These are phyloP conservation scores for Drosophila prostipennis DNA, from an alignment of 2,888 invertebrate genomes.

Conservation along the genomic window DNA sequence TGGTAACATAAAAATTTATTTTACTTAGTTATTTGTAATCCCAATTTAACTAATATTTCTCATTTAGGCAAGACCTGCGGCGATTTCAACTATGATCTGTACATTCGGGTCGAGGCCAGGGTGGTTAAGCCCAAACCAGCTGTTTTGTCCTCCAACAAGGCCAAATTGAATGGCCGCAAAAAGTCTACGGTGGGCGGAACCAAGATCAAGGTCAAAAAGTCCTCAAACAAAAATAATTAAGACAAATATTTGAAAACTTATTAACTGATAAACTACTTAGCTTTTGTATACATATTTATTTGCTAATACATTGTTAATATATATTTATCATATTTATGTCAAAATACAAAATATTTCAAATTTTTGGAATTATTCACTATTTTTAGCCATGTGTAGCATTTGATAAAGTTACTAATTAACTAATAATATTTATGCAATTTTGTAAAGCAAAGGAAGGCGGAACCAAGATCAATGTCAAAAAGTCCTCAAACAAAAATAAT, in stretches of 20 bases:
- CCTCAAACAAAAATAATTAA: conserved; percentile 56
- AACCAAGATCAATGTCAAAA: conserved; percentile 74
- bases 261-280: background rate
- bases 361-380: too few relatives aligned
- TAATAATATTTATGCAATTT: too few relatives aligned
- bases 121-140: conserved; percentile 78
- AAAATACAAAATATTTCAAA: background rate
- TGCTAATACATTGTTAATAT: background rate
- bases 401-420: too few relatives aligned
- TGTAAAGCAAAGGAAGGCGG: too few relatives aligned
- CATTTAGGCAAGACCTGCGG: conserved; percentile 80
- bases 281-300: background rate
- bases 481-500: conserved; percentile 63
- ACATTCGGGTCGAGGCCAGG: conserved; percentile 82
- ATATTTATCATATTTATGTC: background rate
- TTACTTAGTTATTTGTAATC: background rate
- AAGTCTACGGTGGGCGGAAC: conserved; percentile 65
- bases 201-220: conserved; percentile 76
- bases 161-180: conserved; percentile 80
- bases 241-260: background rate
- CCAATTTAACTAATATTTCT: background rate
- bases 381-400: too few relatives aligned
- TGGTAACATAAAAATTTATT: too few relatives aligned
- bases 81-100: conserved; percentile 84
- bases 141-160: conserved; percentile 69